These are phyloP conservation scores for Caranx melampygus DNA, from an alignment of 2,113 vertebrate species.

Conservation along the genomic window DNA sequence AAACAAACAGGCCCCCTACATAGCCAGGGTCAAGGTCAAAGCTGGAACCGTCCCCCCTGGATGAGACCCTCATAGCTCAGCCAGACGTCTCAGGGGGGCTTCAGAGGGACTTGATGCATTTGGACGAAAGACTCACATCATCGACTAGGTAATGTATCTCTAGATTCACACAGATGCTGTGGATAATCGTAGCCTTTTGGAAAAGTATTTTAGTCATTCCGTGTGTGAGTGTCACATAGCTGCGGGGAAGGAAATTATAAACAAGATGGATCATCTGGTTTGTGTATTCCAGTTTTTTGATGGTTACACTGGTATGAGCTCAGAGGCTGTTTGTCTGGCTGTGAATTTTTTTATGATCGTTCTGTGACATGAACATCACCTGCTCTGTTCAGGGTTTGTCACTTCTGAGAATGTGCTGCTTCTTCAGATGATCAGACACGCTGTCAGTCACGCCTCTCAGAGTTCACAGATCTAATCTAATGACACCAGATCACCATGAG, in stretches of 20 bases:
- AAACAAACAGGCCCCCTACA: slow-evolving; percentile 72
- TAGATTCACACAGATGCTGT: neutral
- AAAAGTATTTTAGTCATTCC: slow-evolving; percentile 43
- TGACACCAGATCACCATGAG: no score
- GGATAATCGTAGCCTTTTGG: slow-evolving; percentile 22
- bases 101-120: slow-evolving; percentile 42
- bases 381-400: neutral
- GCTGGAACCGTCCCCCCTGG: slow-evolving; percentile 48
- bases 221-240: neutral
- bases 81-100: slow-evolving; percentile 26
- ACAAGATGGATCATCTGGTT: slow-evolving; percentile 36
- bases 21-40: slow-evolving; percentile 71
- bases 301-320: slow-evolving; percentile 1
- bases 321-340: slow-evolving; percentile 1
- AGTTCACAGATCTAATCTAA: slow-evolving; percentile 13
- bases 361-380: neutral
- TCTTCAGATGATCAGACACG: neutral
- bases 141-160: slow-evolving; percentile 52
- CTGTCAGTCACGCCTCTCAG: neutral
- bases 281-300: neutral
- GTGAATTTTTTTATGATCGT: slow-evolving; percentile 1
- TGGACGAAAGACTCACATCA: slow-evolving; percentile 33
- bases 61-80: slow-evolving; percentile 56
- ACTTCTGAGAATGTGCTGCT: neutral
- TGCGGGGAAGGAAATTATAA: neutral